Base-by-base conservation (phyloP, 2,888 invertebrate genomes). In the Callosobruchus maculatus region DNA sequence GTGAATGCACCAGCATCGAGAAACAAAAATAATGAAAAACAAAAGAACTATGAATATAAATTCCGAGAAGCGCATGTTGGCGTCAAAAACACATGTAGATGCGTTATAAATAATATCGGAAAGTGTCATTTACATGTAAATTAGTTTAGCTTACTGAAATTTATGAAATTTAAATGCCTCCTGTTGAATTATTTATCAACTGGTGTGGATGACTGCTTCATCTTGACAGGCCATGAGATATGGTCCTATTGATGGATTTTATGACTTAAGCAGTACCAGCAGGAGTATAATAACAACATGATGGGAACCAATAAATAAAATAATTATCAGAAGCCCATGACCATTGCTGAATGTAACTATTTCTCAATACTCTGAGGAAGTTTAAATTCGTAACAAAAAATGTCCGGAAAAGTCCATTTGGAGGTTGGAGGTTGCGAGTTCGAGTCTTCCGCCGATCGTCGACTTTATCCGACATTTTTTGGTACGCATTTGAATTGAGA, bases 161-260 rank as follows among this genome's bases (percentile, higher is more conserved):
- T 70, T 21, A 70, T 70, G 26, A 70, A 70, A 70, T 70, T 70
- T 26, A 70, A 70, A 70, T 70, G 20, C 7, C 22, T 26, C 21
- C 70, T 49, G 13, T 26, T 70, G 70, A 70, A 70, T 70, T 70
- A 70, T 70, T 70, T 21, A 70, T 70, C 70, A 26, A 26, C 70
- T 70, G 22, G 70, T 18, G 21, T 7, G 20, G 22, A 21, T 70
- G 70, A 70, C 70, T 70, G 70, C 70, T 70, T 70, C 70, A 70
- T 70, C 49, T 13, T 49, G 49, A 49, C 49, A 49, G 49, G 49
- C 49, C 49, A 13, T 49, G 49, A 49, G 49, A 18, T 49, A 49
- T 49, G 13, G 49, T 13, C 9, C 49, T 49, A 49, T 49, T 13
- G 49, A 49, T 49, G 13, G 13, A 18, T 49, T 49, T 49, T 49